Evolutionary conservation across 2,113 vertebrate species (phyloP).

Genomic region (Saguinus imperator): DNA sequence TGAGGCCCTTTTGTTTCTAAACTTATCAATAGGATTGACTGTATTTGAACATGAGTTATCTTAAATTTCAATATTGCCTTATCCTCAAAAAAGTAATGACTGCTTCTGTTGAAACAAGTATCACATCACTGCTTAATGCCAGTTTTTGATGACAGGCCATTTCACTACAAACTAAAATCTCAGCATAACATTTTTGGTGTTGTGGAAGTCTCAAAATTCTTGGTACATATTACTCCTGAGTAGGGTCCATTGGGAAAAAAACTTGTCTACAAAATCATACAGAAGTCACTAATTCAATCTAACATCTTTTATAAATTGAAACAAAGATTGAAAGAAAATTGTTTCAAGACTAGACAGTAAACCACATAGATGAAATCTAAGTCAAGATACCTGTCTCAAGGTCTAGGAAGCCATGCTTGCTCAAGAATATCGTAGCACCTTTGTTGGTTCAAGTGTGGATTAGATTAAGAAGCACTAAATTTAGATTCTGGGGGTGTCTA

Average conservation of each 20-base stretch:
- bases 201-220: slow-evolving; percentile 18
- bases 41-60: slow-evolving; percentile 32
- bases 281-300: neutral
- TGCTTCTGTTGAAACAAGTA: slow-evolving; percentile 35
- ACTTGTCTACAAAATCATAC: neutral
- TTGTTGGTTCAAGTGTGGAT: neutral
- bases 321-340: neutral
- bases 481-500: slow-evolving; percentile 11
- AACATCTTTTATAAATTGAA: slow-evolving; percentile 7
- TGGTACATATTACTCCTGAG: neutral
- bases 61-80: slow-evolving; percentile 55
- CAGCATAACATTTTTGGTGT: neutral
- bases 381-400: neutral
- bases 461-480: neutral
- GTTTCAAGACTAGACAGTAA: neutral
- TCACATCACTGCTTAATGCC: neutral
- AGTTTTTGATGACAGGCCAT: neutral
- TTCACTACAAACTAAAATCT: slow-evolving; percentile 48
- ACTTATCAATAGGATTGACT: slow-evolving; percentile 57
- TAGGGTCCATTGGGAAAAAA: neutral
- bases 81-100: slow-evolving; percentile 44
- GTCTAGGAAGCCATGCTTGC: neutral
- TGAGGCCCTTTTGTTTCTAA: slow-evolving; percentile 68
- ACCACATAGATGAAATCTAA: neutral
- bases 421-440: neutral